Evolutionary conservation across 2,797 vertebrate genomes (phyloP).

Genomic region (Epinephelus awoara): DNA sequence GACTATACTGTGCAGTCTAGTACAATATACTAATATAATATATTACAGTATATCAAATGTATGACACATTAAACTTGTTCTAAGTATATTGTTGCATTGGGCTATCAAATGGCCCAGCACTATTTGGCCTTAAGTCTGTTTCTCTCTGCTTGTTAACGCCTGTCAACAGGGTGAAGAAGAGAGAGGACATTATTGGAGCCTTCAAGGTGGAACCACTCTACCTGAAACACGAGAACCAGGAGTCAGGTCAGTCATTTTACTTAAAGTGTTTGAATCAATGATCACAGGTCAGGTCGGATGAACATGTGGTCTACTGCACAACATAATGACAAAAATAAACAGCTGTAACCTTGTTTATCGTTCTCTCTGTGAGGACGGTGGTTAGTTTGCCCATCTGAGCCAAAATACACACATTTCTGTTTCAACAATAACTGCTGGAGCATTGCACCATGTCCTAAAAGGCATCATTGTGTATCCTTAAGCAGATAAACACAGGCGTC

Average conservation of each 20-base stretch:
- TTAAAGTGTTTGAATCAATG: not conserved
- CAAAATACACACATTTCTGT: not conserved
- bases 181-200: constrained; percentile 90
- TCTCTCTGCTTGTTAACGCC: constrained; percentile 9
- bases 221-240: constrained; percentile 93
- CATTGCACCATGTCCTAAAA: not conserved
- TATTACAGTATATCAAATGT: not conserved
- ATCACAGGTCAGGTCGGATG: not conserved
- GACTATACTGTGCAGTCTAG: not conserved
- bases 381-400: not conserved
- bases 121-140: not conserved
- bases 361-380: not conserved
- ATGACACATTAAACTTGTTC: not conserved
- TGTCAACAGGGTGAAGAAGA: constrained; percentile 92
- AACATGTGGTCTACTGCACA: not conserved
- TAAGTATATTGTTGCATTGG: not conserved
- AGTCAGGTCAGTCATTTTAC: constrained; percentile 88
- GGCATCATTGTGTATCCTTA: not conserved
- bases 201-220: constrained; percentile 97
- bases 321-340: not conserved
- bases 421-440: constrained; percentile 12
- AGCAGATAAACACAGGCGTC: not conserved
- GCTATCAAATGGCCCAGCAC: not conserved
- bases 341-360: constrained; percentile 10
- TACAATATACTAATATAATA: not conserved